Percentiles rank a stretch among this genome's conserved stretches.
These are phyloP conservation scores for Lepisosteus oculatus DNA, from an alignment of 2,113 vertebrate species.

Conservation along the genomic window DNA sequence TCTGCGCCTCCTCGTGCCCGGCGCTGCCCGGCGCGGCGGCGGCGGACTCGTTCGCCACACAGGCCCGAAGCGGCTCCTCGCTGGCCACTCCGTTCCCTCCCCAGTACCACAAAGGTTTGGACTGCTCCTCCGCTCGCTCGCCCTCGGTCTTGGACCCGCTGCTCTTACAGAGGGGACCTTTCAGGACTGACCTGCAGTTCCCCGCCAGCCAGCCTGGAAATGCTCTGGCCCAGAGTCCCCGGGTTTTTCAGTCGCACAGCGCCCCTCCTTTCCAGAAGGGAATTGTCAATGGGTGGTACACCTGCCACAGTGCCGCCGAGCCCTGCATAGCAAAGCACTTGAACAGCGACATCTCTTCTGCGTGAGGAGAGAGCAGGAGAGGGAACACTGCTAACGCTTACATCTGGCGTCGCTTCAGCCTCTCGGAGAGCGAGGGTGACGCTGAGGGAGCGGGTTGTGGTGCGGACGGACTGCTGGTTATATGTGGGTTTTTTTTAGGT, in stretches of 20 bases:
- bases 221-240: constrained; percentile 52
- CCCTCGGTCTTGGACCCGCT: constrained; percentile 64
- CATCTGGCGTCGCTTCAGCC: neutral
- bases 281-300: constrained; percentile 69
- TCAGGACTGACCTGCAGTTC: constrained; percentile 63
- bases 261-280: constrained; percentile 64
- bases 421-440: neutral
- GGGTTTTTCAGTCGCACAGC: constrained; percentile 48
- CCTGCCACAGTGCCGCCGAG: constrained; percentile 64
- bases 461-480: constrained; percentile 19
- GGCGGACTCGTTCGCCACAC: constrained; percentile 42
- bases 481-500: constrained; percentile 36
- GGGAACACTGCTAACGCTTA: neutral
- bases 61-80: constrained; percentile 57
- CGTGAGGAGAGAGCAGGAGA: constrained; percentile 28
- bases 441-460: neutral
- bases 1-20: constrained; percentile 1
- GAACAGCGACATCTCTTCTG: constrained; percentile 50
- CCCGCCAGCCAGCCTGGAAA: constrained; percentile 54
- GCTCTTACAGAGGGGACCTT: constrained; percentile 61
- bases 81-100: constrained; percentile 67
- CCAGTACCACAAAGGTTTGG: constrained; percentile 64
- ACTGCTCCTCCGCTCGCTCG: constrained; percentile 63
- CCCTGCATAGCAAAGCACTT: constrained; percentile 59
- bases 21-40: constrained; percentile 24